A percentile compares a stretch with the other conserved stretches of the same genome.
Evolutionary conservation across 2,888 invertebrate species (phyloP).

Genomic region (Cyclophora albipunctata): DNA sequence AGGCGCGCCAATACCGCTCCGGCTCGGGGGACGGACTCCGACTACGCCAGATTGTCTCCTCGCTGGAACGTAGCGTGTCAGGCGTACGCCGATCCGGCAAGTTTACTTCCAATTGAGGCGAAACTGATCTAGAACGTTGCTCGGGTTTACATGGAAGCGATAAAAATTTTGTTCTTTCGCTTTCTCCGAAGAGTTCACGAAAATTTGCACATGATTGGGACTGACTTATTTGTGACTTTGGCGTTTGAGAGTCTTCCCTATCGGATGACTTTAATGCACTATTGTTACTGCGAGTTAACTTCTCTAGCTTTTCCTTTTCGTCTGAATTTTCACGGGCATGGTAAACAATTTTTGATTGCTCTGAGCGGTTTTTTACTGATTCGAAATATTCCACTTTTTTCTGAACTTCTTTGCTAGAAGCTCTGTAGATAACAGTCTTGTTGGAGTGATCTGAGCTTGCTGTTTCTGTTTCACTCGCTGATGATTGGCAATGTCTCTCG

Average conservation of each 20-base stretch:
- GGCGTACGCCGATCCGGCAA: conserved; percentile 63
- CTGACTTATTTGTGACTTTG: conserved; percentile 52
- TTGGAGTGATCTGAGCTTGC: conserved; percentile 83
- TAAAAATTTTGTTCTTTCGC: conserved; percentile 74
- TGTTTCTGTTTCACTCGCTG: conserved; percentile 81
- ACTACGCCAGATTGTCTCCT: conserved; percentile 80
- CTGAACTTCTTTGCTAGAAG: conserved; percentile 77
- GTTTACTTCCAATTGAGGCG: conserved; percentile 69
- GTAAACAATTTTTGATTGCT: conserved; percentile 64
- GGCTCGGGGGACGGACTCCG: conserved; percentile 84
- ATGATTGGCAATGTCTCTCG: conserved; percentile 55
- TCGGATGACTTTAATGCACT: neutral
- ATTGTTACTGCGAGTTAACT: conserved; percentile 11
- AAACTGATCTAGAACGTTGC: conserved; percentile 66
- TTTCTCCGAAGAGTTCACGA: conserved; percentile 89
- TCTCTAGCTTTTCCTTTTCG: conserved; percentile 55
- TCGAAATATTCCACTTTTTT: conserved; percentile 89
- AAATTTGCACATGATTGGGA: conserved; percentile 84
- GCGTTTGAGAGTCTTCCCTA: conserved; percentile 6
- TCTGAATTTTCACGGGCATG: conserved; percentile 71
- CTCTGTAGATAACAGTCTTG: conserved; percentile 79
- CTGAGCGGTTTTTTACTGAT: conserved; percentile 74
- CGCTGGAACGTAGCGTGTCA: conserved; percentile 76
- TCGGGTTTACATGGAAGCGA: conserved; percentile 68
- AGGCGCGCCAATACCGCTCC: conserved; percentile 80